Conservation (phyloP, 2,888 invertebrate genomes). For the Alloscopus bannaensis region DNA sequence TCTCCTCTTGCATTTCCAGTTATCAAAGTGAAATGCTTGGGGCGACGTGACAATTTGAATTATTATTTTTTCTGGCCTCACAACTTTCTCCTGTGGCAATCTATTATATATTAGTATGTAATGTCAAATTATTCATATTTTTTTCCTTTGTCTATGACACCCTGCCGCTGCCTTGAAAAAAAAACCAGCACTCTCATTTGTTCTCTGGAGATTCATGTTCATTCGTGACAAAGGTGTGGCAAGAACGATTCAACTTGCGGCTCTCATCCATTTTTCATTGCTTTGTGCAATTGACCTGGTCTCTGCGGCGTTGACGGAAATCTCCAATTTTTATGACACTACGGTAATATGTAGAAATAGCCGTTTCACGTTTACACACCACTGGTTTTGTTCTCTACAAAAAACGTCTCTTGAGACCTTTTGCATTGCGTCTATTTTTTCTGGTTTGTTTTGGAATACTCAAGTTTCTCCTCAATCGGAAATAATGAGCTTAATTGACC, state of each 20-base stretch:
- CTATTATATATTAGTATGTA: neutral
- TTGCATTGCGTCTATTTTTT: neutral
- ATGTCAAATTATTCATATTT: conserved; percentile 6
- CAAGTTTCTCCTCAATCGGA: neutral
- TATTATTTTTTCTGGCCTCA: too few species aligned
- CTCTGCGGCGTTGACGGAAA: conserved; percentile 57
- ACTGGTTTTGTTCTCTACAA: neutral
- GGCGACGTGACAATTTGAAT: too few species aligned
- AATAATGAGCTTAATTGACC: conserved; percentile 13
- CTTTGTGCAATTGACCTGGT: conserved; percentile 67
- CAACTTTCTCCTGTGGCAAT: neutral
- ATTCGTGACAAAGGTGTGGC: conserved; percentile 71
- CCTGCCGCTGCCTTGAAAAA: too few species aligned
- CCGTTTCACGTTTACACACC: neutral
- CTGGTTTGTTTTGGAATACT: conserved; percentile 4
- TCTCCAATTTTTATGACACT: conserved; percentile 64
- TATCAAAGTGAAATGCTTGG: neutral
- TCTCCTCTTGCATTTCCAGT: neutral
- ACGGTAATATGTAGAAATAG: conserved; percentile 52
- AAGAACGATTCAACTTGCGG: conserved; percentile 65
- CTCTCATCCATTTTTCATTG: conserved; percentile 66
- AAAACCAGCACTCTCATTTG: conserved; percentile 69
- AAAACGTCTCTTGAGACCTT: neutral
- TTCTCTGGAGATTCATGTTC: conserved; percentile 70
- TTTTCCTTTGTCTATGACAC: too few species aligned